A percentile compares a stretch with the other conserved stretches of the same genome.
Evolutionary conservation across 1,140 invertebrate genomes (phyloP).

Genomic region (Dolichoris vasculosae): DNA sequence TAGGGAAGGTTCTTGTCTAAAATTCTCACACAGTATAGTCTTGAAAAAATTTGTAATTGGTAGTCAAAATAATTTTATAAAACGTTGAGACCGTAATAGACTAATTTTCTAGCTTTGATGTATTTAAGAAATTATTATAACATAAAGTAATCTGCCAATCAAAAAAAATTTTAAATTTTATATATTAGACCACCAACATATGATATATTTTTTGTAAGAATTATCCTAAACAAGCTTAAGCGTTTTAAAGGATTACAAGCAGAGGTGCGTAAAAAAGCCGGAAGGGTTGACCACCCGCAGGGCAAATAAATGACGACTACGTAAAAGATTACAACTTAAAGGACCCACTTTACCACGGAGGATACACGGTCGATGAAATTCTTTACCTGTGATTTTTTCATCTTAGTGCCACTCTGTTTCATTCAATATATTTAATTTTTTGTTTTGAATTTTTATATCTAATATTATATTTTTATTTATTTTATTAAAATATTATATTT

Average conservation of each 20-base stretch:
- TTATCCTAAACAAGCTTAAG: slow-evolving; percentile 63
- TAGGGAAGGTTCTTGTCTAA: slow-evolving; percentile 35
- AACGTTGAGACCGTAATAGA: too few relatives aligned
- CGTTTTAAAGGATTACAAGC: slow-evolving; percentile 66
- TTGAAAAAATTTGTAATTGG: neutral
- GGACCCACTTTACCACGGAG: neutral
- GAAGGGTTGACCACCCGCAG: slow-evolving; percentile 68
- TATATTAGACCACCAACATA: neutral
- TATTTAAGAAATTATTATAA: neutral
- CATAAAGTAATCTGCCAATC: neutral
- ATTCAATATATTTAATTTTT: too few relatives aligned
- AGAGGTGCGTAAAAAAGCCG: slow-evolving; percentile 63
- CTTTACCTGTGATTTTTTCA: slow-evolving; percentile 14
- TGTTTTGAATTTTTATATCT: too few relatives aligned
- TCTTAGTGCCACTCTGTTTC: too few relatives aligned
- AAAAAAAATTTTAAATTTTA: neutral
- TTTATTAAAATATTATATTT: too few relatives aligned
- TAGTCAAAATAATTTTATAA: neutral
- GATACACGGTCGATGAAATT: neutral
- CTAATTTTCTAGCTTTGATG: neutral
- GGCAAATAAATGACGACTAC: slow-evolving; percentile 14
- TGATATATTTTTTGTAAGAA: neutral
- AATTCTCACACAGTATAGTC: slow-evolving; percentile 17
- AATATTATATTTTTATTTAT: too few relatives aligned
- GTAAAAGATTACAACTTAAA: slow-evolving; percentile 35